These are phyloP conservation scores for Hassar affinis DNA, from an alignment of 2,113 vertebrate species.

Conservation along the genomic window DNA sequence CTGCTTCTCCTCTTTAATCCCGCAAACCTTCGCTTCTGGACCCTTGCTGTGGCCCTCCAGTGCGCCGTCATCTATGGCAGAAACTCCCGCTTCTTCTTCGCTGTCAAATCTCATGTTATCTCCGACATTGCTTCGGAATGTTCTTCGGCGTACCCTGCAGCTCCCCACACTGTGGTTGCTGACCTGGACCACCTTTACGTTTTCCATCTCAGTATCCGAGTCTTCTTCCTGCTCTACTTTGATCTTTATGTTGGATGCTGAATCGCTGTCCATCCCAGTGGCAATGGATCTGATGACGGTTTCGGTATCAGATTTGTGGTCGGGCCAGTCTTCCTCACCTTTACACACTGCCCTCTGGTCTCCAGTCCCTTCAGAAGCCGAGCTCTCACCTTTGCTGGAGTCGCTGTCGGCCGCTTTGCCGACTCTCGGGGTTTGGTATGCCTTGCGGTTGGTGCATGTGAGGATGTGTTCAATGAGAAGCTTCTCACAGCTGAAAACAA, in stretches of 20 bases:
- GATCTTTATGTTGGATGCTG: constrained; percentile 79
- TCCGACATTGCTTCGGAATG: constrained; percentile 21
- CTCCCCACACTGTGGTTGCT: constrained; percentile 72
- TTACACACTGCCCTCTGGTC: constrained; percentile 77
- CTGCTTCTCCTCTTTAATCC: constrained; percentile 68
- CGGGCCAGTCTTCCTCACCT: constrained; percentile 77
- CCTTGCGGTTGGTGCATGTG: constrained; percentile 92
- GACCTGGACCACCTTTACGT: constrained; percentile 82
- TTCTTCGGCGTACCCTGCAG: constrained; percentile 61
- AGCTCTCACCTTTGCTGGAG: constrained; percentile 81
- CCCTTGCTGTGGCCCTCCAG: constrained; percentile 66
- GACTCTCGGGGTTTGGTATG: constrained; percentile 77
- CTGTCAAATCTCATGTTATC: constrained; percentile 65
- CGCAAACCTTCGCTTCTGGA: constrained; percentile 53
- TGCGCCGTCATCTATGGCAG: constrained; percentile 71
- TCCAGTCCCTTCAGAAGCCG: constrained; percentile 75
- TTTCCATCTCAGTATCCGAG: constrained; percentile 75
- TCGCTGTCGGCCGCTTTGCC: constrained; percentile 73
- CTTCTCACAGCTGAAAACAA: constrained; percentile 97
- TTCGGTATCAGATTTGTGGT: constrained; percentile 63
- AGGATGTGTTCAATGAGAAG: constrained; percentile 91
- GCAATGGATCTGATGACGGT: constrained; percentile 67
- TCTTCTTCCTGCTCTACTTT: constrained; percentile 89
- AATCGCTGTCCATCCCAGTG: constrained; percentile 73
- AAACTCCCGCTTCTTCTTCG: constrained; percentile 75